A percentile compares a stretch with the other conserved stretches of the same genome.
phyloP scores from a whole-genome alignment of 2,888 invertebrate species.

The Micoletzkya japonica region DNA sequence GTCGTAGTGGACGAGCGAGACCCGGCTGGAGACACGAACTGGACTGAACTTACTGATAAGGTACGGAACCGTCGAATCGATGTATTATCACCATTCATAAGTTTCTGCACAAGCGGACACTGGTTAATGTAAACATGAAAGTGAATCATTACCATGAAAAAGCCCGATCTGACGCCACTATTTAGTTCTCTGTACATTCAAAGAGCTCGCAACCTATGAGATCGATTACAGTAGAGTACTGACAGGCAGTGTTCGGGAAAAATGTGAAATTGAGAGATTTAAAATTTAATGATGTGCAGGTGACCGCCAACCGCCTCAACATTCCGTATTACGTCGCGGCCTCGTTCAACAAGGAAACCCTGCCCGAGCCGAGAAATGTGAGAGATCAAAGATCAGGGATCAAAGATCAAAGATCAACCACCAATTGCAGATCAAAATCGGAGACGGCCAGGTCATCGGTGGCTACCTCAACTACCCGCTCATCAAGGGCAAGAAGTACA shows the following conservation, averaged over 20 bases:
- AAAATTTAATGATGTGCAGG: slow-evolving; percentile 31
- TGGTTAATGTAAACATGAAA: too few relatives aligned
- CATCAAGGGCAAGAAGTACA: slow-evolving; percentile 61
- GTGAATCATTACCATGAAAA: too few relatives aligned
- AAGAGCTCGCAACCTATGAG: too few relatives aligned
- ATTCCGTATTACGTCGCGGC: slow-evolving; percentile 63
- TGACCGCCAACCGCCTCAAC: slow-evolving; percentile 58
- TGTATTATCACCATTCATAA: too few relatives aligned
- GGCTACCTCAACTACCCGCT: slow-evolving; percentile 64
- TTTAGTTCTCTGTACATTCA: too few relatives aligned
- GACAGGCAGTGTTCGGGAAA: too few relatives aligned
- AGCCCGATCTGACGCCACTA: too few relatives aligned
- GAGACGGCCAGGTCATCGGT: slow-evolving; percentile 62
- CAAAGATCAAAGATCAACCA: neutral
- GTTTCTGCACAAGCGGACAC: too few relatives aligned
- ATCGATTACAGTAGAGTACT: too few relatives aligned
- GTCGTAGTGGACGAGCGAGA: slow-evolving; percentile 63
- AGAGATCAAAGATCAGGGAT: neutral
- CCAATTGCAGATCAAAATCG: slow-evolving; percentile 47
- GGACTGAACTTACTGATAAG: slow-evolving; percentile 62
- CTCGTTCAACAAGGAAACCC: slow-evolving; percentile 61
- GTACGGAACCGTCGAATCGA: neutral
- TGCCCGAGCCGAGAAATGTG: slow-evolving; percentile 51
- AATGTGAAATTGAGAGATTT: too few relatives aligned
- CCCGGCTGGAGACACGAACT: slow-evolving; percentile 62